Conservation (phyloP, 2,113 vertebrate genomes). For the Isichthys henryi region DNA sequence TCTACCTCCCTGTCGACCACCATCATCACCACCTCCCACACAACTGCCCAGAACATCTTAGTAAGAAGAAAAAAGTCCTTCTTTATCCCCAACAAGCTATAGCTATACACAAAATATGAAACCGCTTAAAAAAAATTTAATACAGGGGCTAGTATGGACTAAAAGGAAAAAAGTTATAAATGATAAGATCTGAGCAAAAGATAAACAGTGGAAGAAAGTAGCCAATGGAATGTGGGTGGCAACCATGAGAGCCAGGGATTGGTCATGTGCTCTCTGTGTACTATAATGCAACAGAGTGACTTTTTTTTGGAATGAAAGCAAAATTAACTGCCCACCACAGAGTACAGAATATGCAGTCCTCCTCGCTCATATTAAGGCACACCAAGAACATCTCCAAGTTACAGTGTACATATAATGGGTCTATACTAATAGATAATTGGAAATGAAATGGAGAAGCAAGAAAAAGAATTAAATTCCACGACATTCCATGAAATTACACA, state of each 20-base stretch:
- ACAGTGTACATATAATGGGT: neutral
- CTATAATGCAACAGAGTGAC: neutral
- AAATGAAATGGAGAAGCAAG: neutral
- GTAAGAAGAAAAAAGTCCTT: conserved; percentile 52
- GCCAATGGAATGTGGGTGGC: conserved; percentile 36
- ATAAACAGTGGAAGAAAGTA: conserved; percentile 48
- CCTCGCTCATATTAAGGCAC: neutral
- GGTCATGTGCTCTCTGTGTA: neutral
- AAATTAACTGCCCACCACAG: neutral
- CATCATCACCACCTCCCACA: neutral
- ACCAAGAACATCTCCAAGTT: neutral
- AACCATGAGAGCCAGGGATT: conserved; percentile 26
- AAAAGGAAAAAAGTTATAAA: conserved; percentile 36
- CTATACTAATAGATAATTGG: neutral
- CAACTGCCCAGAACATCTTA: conserved; percentile 46
- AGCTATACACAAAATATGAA: conserved; percentile 47
- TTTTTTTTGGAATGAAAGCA: neutral
- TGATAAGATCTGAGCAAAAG: conserved; percentile 48
- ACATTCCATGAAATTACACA: neutral
- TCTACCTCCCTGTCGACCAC: conserved; percentile 57
- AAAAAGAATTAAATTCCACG: neutral
- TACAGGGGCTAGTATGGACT: conserved; percentile 15
- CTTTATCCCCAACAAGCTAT: conserved; percentile 15
- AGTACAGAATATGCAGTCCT: neutral
- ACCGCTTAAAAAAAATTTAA: conserved; percentile 42